These are phyloP conservation scores for Acanthis flammea DNA, from an alignment of 2,797 vertebrate species.

Conservation along the genomic window DNA sequence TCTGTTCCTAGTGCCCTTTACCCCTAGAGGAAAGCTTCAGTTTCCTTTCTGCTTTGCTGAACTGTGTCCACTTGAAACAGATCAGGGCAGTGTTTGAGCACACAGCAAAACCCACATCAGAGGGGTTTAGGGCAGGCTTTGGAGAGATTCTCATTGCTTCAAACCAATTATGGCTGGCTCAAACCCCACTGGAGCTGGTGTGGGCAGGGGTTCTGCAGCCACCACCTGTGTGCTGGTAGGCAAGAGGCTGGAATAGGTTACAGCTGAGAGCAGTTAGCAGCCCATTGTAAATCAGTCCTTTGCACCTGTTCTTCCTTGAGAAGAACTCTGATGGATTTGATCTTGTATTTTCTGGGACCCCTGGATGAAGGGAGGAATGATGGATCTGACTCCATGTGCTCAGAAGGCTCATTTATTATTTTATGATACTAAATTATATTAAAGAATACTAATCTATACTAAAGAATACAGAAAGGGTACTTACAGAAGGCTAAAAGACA, in stretches of 20 bases:
- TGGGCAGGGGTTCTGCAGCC: background rate
- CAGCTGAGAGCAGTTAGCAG: background rate
- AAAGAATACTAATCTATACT: too few species aligned
- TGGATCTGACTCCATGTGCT: too few species aligned
- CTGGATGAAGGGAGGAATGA: too few species aligned
- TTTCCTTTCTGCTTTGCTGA: background rate
- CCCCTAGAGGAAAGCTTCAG: background rate
- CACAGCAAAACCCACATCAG: background rate
- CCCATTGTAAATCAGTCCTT: background rate
- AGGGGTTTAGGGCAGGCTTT: background rate
- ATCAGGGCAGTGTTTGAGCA: background rate
- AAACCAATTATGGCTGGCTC: background rate
- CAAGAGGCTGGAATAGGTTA: background rate
- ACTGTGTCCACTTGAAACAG: background rate
- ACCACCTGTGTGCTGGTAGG: background rate
- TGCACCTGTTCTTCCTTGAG: background rate
- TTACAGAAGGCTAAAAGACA: too few species aligned
- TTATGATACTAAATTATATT: too few species aligned
- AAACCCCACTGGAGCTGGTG: background rate
- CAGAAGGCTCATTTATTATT: too few species aligned
- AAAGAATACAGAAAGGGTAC: too few species aligned
- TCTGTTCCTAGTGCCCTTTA: background rate
- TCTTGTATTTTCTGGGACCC: too few species aligned
- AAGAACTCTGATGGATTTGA: background rate
- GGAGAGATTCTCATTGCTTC: background rate